Evolutionary conservation across 2,797 vertebrate genomes (phyloP).

Genomic region (Calcarius lapponicus): DNA sequence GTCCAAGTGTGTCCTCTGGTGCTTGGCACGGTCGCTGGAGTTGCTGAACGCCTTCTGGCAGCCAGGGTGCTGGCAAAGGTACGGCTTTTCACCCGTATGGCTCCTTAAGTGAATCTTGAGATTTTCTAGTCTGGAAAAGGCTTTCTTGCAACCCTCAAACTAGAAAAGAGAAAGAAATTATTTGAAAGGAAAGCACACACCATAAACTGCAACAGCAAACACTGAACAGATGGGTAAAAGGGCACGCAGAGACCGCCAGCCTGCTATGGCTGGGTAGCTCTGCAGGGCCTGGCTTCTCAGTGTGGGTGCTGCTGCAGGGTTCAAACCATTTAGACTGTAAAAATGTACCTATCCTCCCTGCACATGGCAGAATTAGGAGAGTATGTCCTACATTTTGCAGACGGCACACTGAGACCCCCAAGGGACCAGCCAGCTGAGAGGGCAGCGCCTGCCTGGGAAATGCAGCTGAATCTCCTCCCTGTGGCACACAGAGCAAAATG

Average conservation of each 20-base stretch:
- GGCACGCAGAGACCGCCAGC: background rate
- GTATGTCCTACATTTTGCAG: background rate
- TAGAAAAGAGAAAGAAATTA: conserved; percentile 69
- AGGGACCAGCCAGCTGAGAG: background rate
- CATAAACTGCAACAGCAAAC: background rate
- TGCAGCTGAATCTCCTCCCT: background rate
- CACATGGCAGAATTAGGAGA: background rate
- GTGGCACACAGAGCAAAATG: background rate
- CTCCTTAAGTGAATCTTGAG: conserved; percentile 97
- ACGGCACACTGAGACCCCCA: background rate
- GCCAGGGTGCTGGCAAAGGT: conserved; percentile 91
- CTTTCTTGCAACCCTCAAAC: conserved; percentile 97
- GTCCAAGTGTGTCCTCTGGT: conserved; percentile 96
- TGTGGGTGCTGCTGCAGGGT: background rate
- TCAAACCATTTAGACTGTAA: background rate
- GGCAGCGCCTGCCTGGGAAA: background rate
- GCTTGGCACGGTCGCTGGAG: conserved; percentile 97
- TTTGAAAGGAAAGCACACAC: background rate
- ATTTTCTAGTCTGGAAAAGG: conserved; percentile 96
- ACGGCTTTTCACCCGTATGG: conserved; percentile 96
- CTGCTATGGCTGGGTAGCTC: background rate
- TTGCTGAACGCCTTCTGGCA: conserved; percentile 99
- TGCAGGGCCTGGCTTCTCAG: background rate
- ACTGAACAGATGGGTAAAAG: fast-evolving
- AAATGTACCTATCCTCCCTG: background rate